These are phyloP conservation scores for Glareola pratincola DNA, from an alignment of 2,113 vertebrate species.

Conservation along the genomic window DNA sequence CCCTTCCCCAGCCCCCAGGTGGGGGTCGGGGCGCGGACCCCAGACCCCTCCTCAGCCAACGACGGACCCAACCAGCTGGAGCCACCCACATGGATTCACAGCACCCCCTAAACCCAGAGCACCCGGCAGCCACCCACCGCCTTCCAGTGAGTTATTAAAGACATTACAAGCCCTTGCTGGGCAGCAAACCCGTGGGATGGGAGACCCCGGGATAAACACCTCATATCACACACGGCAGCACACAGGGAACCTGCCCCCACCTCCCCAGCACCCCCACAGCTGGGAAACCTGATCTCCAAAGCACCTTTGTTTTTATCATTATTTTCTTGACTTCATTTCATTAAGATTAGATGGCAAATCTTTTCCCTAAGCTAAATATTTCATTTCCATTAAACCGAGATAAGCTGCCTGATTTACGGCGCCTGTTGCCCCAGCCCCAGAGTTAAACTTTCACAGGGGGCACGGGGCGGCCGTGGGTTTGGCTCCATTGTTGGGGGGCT, in stretches of 20 bases:
- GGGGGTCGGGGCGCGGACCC: not conserved
- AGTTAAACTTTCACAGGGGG: not conserved
- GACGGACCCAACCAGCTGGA: fast-evolving
- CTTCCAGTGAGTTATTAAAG: not conserved
- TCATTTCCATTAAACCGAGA: slow-evolving; percentile 37
- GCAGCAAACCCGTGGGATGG: fast-evolving
- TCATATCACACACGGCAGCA: not conserved
- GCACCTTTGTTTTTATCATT: not conserved
- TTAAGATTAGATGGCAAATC: slow-evolving; percentile 31
- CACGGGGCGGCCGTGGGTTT: fast-evolving
- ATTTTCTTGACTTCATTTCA: slow-evolving; percentile 27
- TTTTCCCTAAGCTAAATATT: slow-evolving; percentile 30
- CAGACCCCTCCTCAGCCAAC: not conserved
- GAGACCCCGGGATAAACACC: not conserved
- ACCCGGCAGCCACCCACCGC: not conserved
- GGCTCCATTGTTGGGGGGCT: fast-evolving
- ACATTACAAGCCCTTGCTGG: not conserved
- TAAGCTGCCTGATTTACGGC: not conserved
- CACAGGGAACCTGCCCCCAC: not conserved
- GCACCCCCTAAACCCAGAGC: not conserved
- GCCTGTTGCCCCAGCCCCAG: not conserved
- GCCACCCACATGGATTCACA: not conserved
- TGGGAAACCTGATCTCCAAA: not conserved
- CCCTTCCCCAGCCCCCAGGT: not conserved
- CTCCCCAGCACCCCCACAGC: not conserved